These are phyloP conservation scores for Pogoniulus pusillus DNA, from an alignment of 2,797 vertebrate genomes.

Conservation along the genomic window DNA sequence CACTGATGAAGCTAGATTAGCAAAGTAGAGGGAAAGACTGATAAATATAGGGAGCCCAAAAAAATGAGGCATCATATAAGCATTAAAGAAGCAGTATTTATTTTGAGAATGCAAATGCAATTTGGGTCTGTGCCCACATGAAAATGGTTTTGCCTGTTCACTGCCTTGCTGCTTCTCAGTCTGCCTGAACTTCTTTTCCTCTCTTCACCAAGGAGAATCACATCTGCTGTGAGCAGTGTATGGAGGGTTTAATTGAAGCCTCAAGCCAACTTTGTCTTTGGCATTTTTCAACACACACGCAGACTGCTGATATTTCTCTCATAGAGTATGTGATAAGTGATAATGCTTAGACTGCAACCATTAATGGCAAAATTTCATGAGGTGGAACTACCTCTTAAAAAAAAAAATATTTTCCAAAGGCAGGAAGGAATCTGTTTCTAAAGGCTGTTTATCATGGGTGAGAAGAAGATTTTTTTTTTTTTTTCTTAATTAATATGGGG, in stretches of 20 bases:
- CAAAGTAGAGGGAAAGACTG: background rate
- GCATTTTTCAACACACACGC: background rate
- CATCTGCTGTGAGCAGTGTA: background rate
- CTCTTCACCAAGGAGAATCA: background rate
- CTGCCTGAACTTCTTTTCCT: background rate
- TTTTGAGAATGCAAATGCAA: background rate
- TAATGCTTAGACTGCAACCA: background rate
- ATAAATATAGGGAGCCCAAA: background rate
- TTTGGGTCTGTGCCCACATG: background rate
- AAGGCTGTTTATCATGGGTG: background rate
- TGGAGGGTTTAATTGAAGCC: background rate
- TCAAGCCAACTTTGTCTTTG: background rate
- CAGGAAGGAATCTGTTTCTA: background rate
- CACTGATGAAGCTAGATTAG: accelerated
- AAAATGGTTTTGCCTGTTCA: background rate
- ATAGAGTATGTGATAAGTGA: background rate
- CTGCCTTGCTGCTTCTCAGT: background rate
- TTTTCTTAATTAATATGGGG: background rate
- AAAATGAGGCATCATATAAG: background rate
- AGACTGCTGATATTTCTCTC: background rate
- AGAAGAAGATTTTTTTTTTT: background rate
- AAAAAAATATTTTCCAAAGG: background rate
- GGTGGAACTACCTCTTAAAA: background rate
- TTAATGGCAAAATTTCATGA: background rate
- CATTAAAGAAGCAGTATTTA: background rate